Conservation (phyloP, 2,888 invertebrate species). For the Drosophila dives region DNA sequence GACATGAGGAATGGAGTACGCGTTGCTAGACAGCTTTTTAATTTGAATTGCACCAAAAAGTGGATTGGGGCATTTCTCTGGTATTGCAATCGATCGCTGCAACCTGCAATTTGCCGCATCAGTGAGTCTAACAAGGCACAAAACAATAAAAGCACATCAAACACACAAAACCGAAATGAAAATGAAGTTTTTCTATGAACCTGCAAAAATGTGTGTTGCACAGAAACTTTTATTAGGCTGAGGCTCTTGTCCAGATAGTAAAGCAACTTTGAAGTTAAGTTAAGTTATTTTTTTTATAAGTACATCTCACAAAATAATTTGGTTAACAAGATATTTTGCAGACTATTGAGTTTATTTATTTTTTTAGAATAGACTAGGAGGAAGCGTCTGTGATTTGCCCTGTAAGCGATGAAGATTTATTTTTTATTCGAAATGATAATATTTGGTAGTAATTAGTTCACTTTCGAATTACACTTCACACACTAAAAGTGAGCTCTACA, state of each 20-base stretch:
- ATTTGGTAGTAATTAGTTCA: not conserved
- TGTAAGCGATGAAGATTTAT: not conserved
- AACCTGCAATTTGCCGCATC: slow-evolving; percentile 77
- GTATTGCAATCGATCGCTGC: slow-evolving; percentile 69
- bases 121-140: slow-evolving; percentile 39
- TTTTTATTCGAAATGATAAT: not conserved
- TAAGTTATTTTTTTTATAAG: not conserved
- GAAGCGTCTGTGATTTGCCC: not conserved
- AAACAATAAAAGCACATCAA: slow-evolving; percentile 15
- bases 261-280: not conserved
- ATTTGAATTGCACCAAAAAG: slow-evolving; percentile 66
- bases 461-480: not conserved
- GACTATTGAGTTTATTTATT: not conserved
- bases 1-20: slow-evolving; percentile 72
- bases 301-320: not conserved
- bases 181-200: slow-evolving; percentile 13
- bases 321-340: not conserved
- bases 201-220: not conserved
- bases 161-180: slow-evolving; percentile 14
- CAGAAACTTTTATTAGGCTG: not conserved
- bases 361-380: not conserved
- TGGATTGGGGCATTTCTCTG: slow-evolving; percentile 24
- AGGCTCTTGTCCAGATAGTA: not conserved
- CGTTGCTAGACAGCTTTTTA: slow-evolving; percentile 80
- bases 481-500: not conserved